These are phyloP conservation scores for Acanthacorydalis orientalis DNA, from an alignment of 2,888 invertebrate species.

Conservation along the genomic window DNA sequence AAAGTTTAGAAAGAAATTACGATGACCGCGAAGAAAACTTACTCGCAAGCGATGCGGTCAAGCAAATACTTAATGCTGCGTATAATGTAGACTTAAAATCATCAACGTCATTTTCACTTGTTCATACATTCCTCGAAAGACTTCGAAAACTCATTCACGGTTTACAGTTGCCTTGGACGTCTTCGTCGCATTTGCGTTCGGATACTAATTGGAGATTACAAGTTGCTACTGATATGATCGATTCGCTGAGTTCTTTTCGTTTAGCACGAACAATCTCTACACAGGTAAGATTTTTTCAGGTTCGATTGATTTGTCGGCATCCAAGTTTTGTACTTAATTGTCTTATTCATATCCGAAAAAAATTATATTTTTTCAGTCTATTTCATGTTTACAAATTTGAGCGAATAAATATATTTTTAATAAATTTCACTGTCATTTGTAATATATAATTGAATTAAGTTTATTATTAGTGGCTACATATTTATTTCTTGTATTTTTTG, in stretches of 20 bases:
- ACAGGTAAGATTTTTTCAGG: slow-evolving; percentile 22
- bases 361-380: background rate
- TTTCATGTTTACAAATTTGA: background rate
- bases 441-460: background rate
- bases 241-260: slow-evolving; percentile 49
- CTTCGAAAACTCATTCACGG: slow-evolving; percentile 45
- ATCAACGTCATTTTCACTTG: slow-evolving; percentile 41
- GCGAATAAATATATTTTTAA: background rate
- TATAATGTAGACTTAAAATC: slow-evolving; percentile 57
- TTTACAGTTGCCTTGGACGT: slow-evolving; percentile 41
- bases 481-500: background rate
- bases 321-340: no score
- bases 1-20: slow-evolving; percentile 42
- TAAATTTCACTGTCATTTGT: background rate
- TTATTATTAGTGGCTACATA: background rate
- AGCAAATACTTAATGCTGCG: slow-evolving; percentile 57
- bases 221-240: slow-evolving; percentile 50
- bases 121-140: slow-evolving; percentile 45
- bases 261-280: slow-evolving; percentile 54
- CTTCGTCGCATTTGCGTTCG: slow-evolving; percentile 21
- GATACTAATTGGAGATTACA: slow-evolving; percentile 49
- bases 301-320: no score
- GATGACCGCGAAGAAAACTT: slow-evolving; percentile 31
- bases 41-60: slow-evolving; percentile 53
- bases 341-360: background rate